phyloP scores from a whole-genome alignment of 2,113 vertebrate species.

The Brachypodius melanocephalos region DNA sequence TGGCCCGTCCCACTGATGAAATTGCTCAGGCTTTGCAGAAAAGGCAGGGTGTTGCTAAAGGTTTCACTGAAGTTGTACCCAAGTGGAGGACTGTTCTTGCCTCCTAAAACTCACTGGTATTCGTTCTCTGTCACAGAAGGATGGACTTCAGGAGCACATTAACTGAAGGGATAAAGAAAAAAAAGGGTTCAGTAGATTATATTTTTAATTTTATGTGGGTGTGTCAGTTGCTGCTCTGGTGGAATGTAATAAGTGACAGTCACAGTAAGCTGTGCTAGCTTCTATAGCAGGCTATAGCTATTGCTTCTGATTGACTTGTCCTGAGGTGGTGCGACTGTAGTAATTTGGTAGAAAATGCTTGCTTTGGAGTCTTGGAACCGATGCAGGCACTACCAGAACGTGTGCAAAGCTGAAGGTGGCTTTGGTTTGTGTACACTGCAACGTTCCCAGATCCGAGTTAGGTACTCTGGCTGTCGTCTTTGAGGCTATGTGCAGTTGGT shows the following conservation, averaged over 20 bases:
- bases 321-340: not conserved
- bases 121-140: not conserved
- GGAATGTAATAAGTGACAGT: not conserved
- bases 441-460: accelerated
- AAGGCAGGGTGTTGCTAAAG: not conserved
- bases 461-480: not conserved
- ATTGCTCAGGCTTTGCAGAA: not conserved
- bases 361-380: not conserved
- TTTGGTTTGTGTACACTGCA: accelerated
- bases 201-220: not conserved
- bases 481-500: not conserved
- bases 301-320: not conserved
- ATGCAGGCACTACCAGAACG: not conserved
- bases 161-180: not conserved
- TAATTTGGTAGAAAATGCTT: not conserved
- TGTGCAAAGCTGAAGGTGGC: not conserved
- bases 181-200: accelerated
- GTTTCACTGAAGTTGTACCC: not conserved
- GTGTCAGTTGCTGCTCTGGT: not conserved
- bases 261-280: not conserved
- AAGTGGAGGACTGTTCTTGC: not conserved
- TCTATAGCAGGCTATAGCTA: not conserved
- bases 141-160: not conserved
- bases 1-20: not conserved
- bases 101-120: not conserved